These are phyloP conservation scores for Trochalopteron elliotii DNA, from an alignment of 2,113 vertebrate genomes.

Conservation along the genomic window DNA sequence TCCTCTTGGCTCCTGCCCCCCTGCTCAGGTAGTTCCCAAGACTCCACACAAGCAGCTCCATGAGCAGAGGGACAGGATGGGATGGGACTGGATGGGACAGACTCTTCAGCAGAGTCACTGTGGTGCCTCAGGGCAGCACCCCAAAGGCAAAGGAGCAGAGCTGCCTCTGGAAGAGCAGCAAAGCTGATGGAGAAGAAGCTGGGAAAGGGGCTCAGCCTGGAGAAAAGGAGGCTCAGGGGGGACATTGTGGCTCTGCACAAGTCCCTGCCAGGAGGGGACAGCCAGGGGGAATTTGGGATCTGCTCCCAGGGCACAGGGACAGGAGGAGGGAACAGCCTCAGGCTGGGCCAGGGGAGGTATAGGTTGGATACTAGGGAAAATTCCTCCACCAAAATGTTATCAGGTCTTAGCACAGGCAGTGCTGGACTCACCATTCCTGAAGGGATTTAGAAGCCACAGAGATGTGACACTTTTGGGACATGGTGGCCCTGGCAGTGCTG, in stretches of 20 bases:
- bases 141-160: background rate
- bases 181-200: background rate
- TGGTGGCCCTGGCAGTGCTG: background rate
- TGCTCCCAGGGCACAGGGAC: background rate
- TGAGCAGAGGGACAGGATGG: background rate
- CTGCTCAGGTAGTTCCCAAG: background rate
- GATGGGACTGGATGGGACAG: background rate
- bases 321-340: background rate
- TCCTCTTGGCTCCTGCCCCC: background rate
- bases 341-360: fast-evolving
- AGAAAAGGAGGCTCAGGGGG: background rate
- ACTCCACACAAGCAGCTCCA: background rate
- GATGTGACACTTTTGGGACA: background rate
- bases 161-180: background rate
- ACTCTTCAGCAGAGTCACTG: background rate
- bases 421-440: background rate
- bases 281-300: fast-evolving
- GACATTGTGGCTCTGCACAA: background rate
- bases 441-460: background rate
- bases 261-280: background rate
- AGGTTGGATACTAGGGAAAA: background rate
- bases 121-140: background rate
- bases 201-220: background rate
- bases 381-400: background rate
- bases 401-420: background rate